Evolutionary conservation across 2,888 invertebrate species (phyloP), one percentile per base, ranked within the genome.

Genomic region (Lomographa bimaculata): DNA sequence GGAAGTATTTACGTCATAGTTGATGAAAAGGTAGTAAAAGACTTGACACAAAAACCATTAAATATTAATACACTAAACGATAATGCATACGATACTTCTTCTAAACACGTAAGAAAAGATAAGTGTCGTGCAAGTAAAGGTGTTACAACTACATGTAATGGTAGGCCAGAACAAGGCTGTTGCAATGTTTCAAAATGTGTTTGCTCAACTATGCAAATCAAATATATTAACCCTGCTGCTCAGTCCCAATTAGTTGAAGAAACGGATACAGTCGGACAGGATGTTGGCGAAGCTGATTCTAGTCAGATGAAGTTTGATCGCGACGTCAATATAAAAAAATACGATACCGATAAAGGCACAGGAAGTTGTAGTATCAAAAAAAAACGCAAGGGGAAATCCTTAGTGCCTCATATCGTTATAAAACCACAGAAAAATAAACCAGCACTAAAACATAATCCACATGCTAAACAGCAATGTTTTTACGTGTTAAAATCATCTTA

Each of bases 1-100:
- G 79, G 78, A 8, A 77, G 72, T 46, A 64, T 82, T 47, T 74
- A 64, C 36, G 48, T 78, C 7, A 41, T 62, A 7, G 50, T 76
- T 8, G 63, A 77, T 37, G 61, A 75, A 37, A 49, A 53, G 16
- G 18, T 51, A 8, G 34, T 63, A 1, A 53, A 61, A 46, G 34
- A 29, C 3, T 46, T 59, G 17, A 40, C 41, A 4, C 53, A 58
- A 2, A 19, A 38, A 20, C 3, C 17, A 9, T 1, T 11, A 2
- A 27, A 11, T 20, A 24, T 11, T n/a, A n/a, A 8, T 3, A 10
- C 1, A 18, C 7, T 2, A 10, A 11, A 20, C 6, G n/a, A 10
- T n/a, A 35, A 6, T 24, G 7, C 28, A 7, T 9, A 14, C n/a
- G 33, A 44, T 7, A 17, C 26, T 7, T 27, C 4, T 17, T 49